Base-by-base conservation (phyloP, 2,888 invertebrate species). In the Chloromyia formosa region DNA sequence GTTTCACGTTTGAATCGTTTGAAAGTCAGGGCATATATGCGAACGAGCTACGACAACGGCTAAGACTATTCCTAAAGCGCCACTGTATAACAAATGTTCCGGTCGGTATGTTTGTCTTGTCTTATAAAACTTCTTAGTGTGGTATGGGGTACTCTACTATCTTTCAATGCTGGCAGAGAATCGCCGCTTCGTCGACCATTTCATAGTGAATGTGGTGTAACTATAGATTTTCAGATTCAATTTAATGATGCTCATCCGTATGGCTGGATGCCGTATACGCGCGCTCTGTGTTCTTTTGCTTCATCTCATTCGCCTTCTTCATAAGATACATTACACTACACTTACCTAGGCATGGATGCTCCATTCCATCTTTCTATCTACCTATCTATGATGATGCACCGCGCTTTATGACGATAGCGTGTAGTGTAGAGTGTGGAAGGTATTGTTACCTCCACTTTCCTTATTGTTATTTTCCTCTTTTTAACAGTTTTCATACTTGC, bases 1-100 rank as follows among this genome's bases (percentile, higher is more conserved):
- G 72, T 73, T 75, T 72, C 61, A 61, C 49, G 64, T 73, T 74
- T 66, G 27, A 49, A 58, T 53, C 53, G 62, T 45, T 45, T 64
- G 68, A 54, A 40, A 14, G 20, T n/a, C 16, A 27, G 27, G 61
- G 69, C 18, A 60, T 40, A 14, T 60, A 69, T 74, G 53, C 56
- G 42, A 27, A 23, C 23, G 81, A 77, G 79, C 77, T 79, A 79
- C 69, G 54, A 54, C 18, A 20, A 23, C 40, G 16, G 35, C 12
- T 27, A 62, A 4, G 82, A 82, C 83, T 84, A 82, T 82, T 80
- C 79, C 81, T 80, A 80, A 80, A 82, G 80, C 82, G 82, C 82
- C 82, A 84, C 83, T 84, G 82, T 82, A 81, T 80, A 84, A 84
- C 84, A 84, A 85, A 85, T 85, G 85, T 84, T 85, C 82, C 83